phyloP scores from a whole-genome alignment of 2,797 vertebrate species.

The Hoplostethus atlanticus region DNA sequence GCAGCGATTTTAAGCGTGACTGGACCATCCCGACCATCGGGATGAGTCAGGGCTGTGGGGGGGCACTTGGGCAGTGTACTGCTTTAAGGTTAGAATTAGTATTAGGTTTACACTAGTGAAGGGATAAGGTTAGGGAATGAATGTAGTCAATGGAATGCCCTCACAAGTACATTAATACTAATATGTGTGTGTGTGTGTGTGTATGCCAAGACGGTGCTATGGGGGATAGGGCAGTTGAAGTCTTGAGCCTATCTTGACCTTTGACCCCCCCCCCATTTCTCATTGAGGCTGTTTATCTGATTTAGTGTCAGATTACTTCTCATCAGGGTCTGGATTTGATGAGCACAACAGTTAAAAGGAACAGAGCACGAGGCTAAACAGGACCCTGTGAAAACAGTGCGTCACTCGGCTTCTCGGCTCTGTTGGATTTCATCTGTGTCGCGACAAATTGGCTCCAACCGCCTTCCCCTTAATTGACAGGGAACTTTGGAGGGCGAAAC shows the following conservation, averaged over 20 bases:
- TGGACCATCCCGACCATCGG: no score
- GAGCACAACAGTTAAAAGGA: neutral
- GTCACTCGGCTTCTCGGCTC: constrained; percentile 23
- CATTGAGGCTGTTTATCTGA: constrained; percentile 3
- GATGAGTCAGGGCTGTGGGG: no score
- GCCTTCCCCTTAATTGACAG: constrained; percentile 31
- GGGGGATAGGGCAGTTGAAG: neutral
- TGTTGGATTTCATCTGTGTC: constrained; percentile 25
- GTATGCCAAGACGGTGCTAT: no score
- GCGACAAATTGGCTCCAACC: neutral
- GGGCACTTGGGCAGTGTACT: no score
- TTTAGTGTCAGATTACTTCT: neutral
- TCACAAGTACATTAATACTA: neutral
- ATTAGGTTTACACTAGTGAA: no score
- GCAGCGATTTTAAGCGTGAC: no score
- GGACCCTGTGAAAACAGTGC: constrained; percentile 6
- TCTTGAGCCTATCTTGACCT: constrained; percentile 13
- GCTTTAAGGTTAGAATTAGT: no score
- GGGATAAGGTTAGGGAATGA: no score
- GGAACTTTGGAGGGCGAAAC: constrained; percentile 13
- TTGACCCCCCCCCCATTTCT: neutral
- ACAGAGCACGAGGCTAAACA: neutral
- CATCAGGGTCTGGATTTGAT: constrained; percentile 6
- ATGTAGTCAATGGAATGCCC: no score
- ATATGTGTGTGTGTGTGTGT: constrained; percentile 12